These are phyloP conservation scores for Anoplolepis gracilipes DNA, from an alignment of 1,140 invertebrate species.

Conservation along the genomic window DNA sequence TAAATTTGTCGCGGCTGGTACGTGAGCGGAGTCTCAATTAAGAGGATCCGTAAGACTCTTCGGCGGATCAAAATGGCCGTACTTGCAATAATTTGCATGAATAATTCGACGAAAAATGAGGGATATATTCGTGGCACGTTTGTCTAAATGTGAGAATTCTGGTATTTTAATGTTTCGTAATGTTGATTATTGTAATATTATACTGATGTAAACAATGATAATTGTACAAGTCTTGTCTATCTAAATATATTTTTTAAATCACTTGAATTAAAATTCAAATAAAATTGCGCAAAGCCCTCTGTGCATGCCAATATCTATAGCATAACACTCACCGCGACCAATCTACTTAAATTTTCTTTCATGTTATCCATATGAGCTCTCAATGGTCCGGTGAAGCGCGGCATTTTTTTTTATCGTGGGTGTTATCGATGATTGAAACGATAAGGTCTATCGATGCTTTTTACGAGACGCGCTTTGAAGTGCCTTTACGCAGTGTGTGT, in stretches of 20 bases:
- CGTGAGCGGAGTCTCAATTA: constrained; percentile 29
- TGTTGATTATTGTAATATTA: background rate
- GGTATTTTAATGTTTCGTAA: background rate
- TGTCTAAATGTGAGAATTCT: background rate
- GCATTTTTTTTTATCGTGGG: constrained; percentile 78
- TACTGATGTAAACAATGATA: background rate
- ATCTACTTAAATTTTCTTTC: constrained; percentile 61
- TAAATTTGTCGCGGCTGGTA: constrained; percentile 37
- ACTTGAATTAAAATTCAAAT: background rate
- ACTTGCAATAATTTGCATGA: constrained; percentile 1
- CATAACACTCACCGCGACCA: constrained; percentile 47
- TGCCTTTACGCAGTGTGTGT: constrained; percentile 22
- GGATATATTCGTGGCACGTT: background rate
- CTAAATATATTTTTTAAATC: background rate
- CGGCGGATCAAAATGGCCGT: background rate
- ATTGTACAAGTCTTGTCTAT: background rate
- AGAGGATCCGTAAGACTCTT: background rate
- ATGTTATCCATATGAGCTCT: constrained; percentile 67
- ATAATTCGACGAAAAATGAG: background rate
- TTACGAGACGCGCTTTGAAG: constrained; percentile 55
- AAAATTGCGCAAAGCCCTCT: background rate
- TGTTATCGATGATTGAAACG: constrained; percentile 77
- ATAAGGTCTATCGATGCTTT: constrained; percentile 62
- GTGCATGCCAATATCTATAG: constrained; percentile 14
- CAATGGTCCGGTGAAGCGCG: constrained; percentile 53